Conservation (phyloP, 2,113 vertebrate genomes). For the Nesoenas mayeri region DNA sequence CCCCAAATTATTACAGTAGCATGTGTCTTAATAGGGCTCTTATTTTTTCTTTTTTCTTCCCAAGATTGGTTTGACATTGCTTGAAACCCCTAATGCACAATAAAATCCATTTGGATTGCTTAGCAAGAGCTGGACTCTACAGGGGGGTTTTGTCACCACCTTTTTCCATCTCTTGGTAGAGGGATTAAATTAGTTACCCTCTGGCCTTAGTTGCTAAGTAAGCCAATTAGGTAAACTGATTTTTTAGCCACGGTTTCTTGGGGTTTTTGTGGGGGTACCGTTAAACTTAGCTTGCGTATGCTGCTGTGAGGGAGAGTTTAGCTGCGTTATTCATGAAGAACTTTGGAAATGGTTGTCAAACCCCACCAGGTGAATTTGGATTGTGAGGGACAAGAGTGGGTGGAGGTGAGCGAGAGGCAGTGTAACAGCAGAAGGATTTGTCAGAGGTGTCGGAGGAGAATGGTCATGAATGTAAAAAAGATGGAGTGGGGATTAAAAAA, state of each 20-base stretch:
- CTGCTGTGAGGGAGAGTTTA: not conserved
- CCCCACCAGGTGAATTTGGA: not conserved
- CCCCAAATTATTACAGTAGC: not conserved
- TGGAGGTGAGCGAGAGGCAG: not conserved
- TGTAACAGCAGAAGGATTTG: not conserved
- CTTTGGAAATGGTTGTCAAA: not conserved
- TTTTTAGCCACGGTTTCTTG: not conserved
- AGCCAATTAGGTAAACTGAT: slow-evolving; percentile 4
- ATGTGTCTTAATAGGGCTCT: not conserved
- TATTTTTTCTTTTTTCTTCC: not conserved
- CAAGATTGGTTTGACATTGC: not conserved
- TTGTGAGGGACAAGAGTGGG: not conserved
- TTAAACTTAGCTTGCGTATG: not conserved
- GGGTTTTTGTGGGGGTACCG: not conserved
- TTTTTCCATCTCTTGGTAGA: not conserved
- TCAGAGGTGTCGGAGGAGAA: slow-evolving; percentile 12
- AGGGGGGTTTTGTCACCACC: not conserved
- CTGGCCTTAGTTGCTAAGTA: not conserved
- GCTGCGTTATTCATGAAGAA: not conserved
- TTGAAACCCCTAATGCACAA: not conserved
- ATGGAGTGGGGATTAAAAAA: not conserved
- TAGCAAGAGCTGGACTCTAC: not conserved
- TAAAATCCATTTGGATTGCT: not conserved
- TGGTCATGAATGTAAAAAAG: not conserved
- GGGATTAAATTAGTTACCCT: not conserved